Evolutionary conservation across 2,797 vertebrate species (phyloP), one percentile per base, ranked within the genome.

Genomic region (Spea hammondii): DNA sequence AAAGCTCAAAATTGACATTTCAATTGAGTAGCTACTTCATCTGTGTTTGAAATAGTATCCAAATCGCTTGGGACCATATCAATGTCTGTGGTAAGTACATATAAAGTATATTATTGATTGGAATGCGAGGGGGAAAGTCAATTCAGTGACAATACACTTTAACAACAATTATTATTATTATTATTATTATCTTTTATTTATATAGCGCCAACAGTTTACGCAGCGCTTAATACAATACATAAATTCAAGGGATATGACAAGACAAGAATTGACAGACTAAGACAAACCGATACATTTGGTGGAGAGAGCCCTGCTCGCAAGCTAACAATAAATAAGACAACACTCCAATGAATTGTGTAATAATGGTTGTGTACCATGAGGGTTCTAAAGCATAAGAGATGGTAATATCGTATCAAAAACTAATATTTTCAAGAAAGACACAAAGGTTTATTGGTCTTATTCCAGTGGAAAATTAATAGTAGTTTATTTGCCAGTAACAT

Each of bases 1-100:
- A 81, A 81, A 76, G 68, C 79, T 76, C 53, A 62, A 54, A 76
- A 76, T 81, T 76, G 74, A 81, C 74, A 76, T 81, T 76, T 76
- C 69, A 81, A 60, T 76, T 72, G 60, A 72, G 66, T 45, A 59
- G 47, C 69, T 62, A 66, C 69, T 71, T 76, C 68, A 65, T 60
- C 62, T 60, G 17, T 47, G 60, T 72, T 70, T 49, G 51, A 67
- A 72, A 72, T 76, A 72, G 74, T 76, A 62, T 72, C 47, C 17
- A 81, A 81, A 76, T 76, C 7, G 50, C 62, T 65, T 54, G 73
- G 66, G 60, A 60, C 67, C 75, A 49, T 72, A 76, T 80, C 57
- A 75, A 70, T 50, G 67, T 32, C 79, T 70, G 68, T 50, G 8
- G 32, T 65, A 71, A 71, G 69, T 67, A 76, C 50, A 76, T 72